Base-by-base conservation (phyloP, 2,113 vertebrate genomes). In the Coracopsis vasa region DNA sequence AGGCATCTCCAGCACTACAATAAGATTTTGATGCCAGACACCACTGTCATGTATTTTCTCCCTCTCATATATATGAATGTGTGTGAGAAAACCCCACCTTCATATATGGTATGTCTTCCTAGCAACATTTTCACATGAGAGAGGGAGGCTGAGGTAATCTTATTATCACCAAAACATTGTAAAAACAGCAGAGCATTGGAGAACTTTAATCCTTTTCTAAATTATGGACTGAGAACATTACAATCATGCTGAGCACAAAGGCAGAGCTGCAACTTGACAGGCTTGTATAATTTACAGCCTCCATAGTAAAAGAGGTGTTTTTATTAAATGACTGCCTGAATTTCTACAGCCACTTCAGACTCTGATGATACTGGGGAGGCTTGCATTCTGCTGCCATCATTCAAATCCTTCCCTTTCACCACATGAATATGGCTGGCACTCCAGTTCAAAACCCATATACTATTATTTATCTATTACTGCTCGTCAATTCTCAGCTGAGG, bases 191-290 rank as follows among this genome's bases (percentile, higher is more conserved):
- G 37, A 92, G 93, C 91, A 96, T 51, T 93, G 91, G 94, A 95
- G 86, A 93, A 95, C 86, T 96, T 94, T 97, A 98, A 98, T 98
- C 97, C 98, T 95, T 97, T 97, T 95, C 86, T 95, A 96, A 94
- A 88, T 97, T 98, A 98, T 98, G 97, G 97, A 97, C 98, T 98
- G 97, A 98, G 97, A 98, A 98, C 98, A 98, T 98, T 98, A 97
- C 98, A 98, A 97, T 97, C 97, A 19, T 97, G 95, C 97, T 97
- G 94, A 91, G 61, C 97, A 98, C 98, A 98, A 98, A 98, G 98
- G 97, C 98, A 97, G 90, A 98, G 94, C 97, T 95, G 94, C 87
- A 93, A 95, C 96, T 95, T 97, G 96, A 95, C 94, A 91, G 97
- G 85, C 93, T 95, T 96, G 94, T 94, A 92, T 96, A 93, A 94